These are phyloP conservation scores for Polypterus senegalus DNA, from an alignment of 2,113 vertebrate genomes.

Conservation along the genomic window DNA sequence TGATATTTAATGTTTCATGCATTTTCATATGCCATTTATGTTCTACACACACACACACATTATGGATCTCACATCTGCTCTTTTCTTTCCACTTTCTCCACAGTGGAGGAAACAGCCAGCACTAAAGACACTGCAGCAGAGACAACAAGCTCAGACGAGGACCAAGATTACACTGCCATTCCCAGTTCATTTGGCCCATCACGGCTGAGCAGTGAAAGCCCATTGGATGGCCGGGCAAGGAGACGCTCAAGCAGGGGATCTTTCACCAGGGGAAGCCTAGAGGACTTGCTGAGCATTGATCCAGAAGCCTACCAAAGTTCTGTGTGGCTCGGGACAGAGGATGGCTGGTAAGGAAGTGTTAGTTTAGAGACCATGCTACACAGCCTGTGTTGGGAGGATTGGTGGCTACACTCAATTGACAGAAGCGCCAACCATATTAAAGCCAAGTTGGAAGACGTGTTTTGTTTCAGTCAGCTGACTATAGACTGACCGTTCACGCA, in stretches of 20 bases:
- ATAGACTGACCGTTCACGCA: no score
- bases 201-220: conserved; percentile 53
- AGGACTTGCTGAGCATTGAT: conserved; percentile 85
- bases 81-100: not conserved
- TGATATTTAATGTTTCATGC: no score
- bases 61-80: not conserved
- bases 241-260: conserved; percentile 83
- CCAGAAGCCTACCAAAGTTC: conserved; percentile 93
- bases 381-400: no score
- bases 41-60: not conserved
- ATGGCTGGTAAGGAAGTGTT: conserved; percentile 68
- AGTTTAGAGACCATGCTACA: not conserved
- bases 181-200: conserved; percentile 46
- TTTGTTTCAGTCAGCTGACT: no score
- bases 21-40: not conserved
- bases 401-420: no score
- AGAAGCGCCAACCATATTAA: no score
- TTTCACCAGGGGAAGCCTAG: conserved; percentile 83
- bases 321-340: conserved; percentile 94
- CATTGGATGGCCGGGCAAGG: conserved; percentile 76
- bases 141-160: conserved; percentile 92
- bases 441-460: no score
- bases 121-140: conserved; percentile 79
- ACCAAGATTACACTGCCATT: conserved; percentile 76
- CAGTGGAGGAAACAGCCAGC: conserved; percentile 77